Evolutionary conservation across 2,888 invertebrate genomes (phyloP).

Genomic region (Ophion obscuratus): DNA sequence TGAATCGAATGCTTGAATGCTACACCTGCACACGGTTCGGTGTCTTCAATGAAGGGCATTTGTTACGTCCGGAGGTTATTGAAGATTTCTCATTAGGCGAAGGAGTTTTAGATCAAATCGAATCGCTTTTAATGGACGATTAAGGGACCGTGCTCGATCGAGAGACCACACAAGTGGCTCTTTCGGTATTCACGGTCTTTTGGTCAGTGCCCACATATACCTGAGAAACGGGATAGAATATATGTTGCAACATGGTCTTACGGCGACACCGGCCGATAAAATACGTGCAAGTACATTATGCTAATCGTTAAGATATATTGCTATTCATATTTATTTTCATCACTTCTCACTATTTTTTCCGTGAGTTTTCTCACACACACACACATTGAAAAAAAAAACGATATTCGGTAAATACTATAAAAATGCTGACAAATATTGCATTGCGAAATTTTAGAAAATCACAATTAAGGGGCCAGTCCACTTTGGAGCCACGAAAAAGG

Average conservation of each 20-base stretch:
- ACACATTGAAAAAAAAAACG: background rate
- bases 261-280: background rate
- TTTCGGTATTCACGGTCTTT: background rate
- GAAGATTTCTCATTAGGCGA: slow-evolving; percentile 18
- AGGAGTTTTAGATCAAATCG: slow-evolving; percentile 62
- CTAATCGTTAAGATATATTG: background rate
- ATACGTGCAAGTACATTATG: background rate
- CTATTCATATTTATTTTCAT: background rate
- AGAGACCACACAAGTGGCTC: slow-evolving; percentile 73
- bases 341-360: background rate
- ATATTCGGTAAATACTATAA: background rate
- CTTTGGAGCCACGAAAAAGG: no score
- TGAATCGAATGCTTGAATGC: background rate
- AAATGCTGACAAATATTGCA: no score
- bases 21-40: slow-evolving; percentile 65
- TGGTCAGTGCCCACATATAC: background rate
- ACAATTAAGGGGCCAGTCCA: no score
- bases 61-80: slow-evolving; percentile 66
- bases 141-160: slow-evolving; percentile 62
- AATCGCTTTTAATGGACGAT: slow-evolving; percentile 71
- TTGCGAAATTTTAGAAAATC: no score
- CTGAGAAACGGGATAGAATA: background rate
- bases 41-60: slow-evolving; percentile 75
- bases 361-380: background rate
- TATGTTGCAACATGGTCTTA: background rate